Conservation (phyloP, 2,888 invertebrate genomes). For the Lasioglossum leucozonium region DNA sequence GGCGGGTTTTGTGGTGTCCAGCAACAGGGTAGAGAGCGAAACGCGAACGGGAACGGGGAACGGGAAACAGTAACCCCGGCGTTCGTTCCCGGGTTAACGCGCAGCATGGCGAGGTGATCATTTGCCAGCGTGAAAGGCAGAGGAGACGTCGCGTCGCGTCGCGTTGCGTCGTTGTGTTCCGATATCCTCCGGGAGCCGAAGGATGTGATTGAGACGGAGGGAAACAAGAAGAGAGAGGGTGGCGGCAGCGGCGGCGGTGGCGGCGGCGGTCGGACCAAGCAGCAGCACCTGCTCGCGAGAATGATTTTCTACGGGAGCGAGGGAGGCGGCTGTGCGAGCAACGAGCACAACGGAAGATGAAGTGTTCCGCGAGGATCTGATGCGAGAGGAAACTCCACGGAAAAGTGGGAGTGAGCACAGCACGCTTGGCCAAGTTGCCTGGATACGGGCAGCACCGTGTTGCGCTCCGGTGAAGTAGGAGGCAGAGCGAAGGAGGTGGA, state of each 20-base stretch:
- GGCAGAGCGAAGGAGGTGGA: slow-evolving; percentile 60
- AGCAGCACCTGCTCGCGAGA: slow-evolving; percentile 7
- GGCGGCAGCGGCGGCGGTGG: not conserved
- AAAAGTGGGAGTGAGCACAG: slow-evolving; percentile 61
- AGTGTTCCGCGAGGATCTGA: slow-evolving; percentile 30
- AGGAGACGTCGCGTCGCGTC: not conserved
- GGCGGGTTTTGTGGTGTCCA: not conserved
- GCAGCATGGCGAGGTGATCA: slow-evolving; percentile 19
- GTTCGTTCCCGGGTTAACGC: slow-evolving; percentile 1
- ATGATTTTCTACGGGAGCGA: slow-evolving; percentile 38
- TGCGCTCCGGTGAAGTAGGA: slow-evolving; percentile 72
- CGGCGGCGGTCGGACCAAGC: not conserved
- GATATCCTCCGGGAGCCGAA: not conserved
- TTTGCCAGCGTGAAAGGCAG: not conserved
- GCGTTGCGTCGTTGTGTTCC: not conserved
- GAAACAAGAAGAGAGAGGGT: not conserved
- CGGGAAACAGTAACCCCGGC: not conserved
- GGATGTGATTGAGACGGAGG: slow-evolving; percentile 22
- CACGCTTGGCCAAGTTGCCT: slow-evolving; percentile 72
- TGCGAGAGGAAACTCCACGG: slow-evolving; percentile 37
- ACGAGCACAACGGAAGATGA: slow-evolving; percentile 33
- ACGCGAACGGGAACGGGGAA: not conserved
- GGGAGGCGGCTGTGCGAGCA: slow-evolving; percentile 13
- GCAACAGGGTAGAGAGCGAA: not conserved
- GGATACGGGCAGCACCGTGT: slow-evolving; percentile 73